Conservation (phyloP, 2,888 invertebrate species). For the Heliconius aoede region DNA sequence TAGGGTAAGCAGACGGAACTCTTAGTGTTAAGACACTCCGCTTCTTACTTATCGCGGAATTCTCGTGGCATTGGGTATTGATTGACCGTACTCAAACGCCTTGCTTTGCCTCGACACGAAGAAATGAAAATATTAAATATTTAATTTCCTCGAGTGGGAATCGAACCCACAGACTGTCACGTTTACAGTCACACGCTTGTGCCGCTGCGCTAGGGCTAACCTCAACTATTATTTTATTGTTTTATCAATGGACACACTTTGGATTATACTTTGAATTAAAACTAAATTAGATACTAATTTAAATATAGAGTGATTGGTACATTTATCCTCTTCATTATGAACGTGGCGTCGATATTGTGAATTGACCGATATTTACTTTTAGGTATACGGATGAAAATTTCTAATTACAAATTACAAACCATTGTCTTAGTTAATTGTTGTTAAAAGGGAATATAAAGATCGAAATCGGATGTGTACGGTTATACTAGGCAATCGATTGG, state of each 20-base stretch:
- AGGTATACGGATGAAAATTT: conserved; percentile 4
- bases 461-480: conserved; percentile 69
- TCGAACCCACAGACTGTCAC: too few species aligned
- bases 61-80: too few species aligned
- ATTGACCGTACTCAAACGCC: too few species aligned
- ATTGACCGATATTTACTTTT: neutral
- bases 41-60: too few species aligned
- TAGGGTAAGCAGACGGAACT: too few species aligned
- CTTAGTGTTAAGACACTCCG: too few species aligned
- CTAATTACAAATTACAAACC: neutral
- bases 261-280: too few species aligned
- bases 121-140: too few species aligned
- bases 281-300: neutral
- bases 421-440: conserved; percentile 17
- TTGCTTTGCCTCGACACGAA: too few species aligned
- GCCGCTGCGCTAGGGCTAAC: too few species aligned
- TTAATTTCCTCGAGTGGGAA: too few species aligned
- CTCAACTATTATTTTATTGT: neutral
- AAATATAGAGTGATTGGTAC: neutral
- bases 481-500: conserved; percentile 72
- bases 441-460: conserved; percentile 36
- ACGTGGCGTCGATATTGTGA: neutral
- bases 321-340: neutral
- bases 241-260: neutral
- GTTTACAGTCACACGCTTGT: too few species aligned